Evolutionary conservation across 2,888 invertebrate genomes (phyloP).

Genomic region (Ophraella communa): DNA sequence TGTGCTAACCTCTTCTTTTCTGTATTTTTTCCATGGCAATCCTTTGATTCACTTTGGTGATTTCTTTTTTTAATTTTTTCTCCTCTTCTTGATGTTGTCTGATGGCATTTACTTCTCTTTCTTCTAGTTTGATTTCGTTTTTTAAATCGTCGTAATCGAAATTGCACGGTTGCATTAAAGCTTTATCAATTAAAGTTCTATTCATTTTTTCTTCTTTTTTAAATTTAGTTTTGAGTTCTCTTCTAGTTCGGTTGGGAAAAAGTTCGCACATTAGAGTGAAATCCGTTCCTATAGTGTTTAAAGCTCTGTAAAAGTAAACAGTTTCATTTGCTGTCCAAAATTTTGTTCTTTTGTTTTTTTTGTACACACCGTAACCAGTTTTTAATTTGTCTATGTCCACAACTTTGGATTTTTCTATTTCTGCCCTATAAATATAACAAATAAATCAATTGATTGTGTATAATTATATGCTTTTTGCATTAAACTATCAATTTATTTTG

Average conservation of each 20-base stretch:
- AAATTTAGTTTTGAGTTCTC: slow-evolving; percentile 90
- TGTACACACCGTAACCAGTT: slow-evolving; percentile 68
- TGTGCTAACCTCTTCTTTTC: slow-evolving; percentile 32
- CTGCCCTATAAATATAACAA: slow-evolving; percentile 54
- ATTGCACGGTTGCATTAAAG: slow-evolving; percentile 71
- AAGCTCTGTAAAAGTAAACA: slow-evolving; percentile 87
- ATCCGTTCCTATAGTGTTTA: slow-evolving; percentile 91
- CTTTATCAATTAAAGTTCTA: slow-evolving; percentile 75
- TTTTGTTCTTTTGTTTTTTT: slow-evolving; percentile 70
- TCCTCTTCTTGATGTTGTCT: slow-evolving; percentile 41
- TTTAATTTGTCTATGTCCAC: slow-evolving; percentile 67
- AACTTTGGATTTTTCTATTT: slow-evolving; percentile 69
- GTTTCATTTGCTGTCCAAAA: slow-evolving; percentile 84
- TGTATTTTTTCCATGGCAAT: slow-evolving; percentile 20
- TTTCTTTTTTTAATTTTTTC: slow-evolving; percentile 30
- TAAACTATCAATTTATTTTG: too few relatives aligned
- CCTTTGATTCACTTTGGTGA: slow-evolving; percentile 21
- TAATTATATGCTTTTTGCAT: neutral
- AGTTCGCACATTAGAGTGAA: slow-evolving; percentile 87
- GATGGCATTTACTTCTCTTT: slow-evolving; percentile 55
- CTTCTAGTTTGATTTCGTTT: slow-evolving; percentile 63
- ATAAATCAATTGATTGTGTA: neutral
- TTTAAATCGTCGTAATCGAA: slow-evolving; percentile 72
- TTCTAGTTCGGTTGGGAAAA: slow-evolving; percentile 77
- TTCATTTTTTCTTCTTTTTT: slow-evolving; percentile 88